Percentiles rank a stretch among this genome's conserved stretches.
These are phyloP conservation scores for Sinella curviseta DNA, from an alignment of 1,140 invertebrate species.

Conservation along the genomic window DNA sequence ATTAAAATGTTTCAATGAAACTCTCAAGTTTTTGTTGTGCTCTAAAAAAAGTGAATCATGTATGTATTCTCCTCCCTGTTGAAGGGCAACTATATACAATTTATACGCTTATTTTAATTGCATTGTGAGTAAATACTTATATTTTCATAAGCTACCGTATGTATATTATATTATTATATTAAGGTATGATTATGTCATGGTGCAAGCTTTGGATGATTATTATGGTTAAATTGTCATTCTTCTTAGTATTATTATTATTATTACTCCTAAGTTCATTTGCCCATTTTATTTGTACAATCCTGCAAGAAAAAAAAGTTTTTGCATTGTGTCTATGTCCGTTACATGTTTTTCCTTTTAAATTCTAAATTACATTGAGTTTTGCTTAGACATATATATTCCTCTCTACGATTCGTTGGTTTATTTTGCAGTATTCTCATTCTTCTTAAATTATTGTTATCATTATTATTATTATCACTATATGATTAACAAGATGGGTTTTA, in stretches of 20 bases:
- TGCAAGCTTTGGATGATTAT: constrained; percentile 4
- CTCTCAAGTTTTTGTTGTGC: too few species aligned
- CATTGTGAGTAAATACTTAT: background rate
- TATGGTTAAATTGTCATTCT: background rate
- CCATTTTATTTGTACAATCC: background rate
- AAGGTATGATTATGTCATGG: too few species aligned
- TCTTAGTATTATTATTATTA: too few species aligned
- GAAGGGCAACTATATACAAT: too few species aligned
- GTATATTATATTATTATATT: too few species aligned
- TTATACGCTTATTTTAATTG: too few species aligned
- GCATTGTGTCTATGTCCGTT: background rate
- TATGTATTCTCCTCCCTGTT: too few species aligned
- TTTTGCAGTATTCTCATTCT: too few species aligned
- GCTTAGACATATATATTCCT: background rate
- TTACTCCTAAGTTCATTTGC: background rate
- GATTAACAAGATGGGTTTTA: background rate
- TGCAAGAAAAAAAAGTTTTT: background rate
- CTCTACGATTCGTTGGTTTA: too few species aligned
- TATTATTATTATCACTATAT: constrained; percentile 2
- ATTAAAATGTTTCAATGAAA: too few species aligned
- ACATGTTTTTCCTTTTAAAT: background rate
- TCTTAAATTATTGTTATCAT: background rate
- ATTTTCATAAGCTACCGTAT: too few species aligned
- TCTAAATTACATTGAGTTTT: background rate
- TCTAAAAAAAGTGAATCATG: too few species aligned